Conservation (phyloP, 2,888 invertebrate genomes). For the Yponomeuta cagnagella region DNA sequence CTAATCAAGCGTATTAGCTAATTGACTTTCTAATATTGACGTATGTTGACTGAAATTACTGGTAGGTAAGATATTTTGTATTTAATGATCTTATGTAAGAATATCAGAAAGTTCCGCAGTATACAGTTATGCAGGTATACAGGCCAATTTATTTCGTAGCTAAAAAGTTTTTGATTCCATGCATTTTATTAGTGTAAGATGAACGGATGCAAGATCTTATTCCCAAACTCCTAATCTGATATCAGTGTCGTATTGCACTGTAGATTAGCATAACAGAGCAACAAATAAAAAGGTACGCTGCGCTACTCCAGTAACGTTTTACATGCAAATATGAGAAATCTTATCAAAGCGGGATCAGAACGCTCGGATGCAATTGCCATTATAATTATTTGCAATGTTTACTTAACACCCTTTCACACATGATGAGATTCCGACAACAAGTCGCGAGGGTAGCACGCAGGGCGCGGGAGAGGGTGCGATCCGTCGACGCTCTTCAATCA, state of each 20-base stretch:
- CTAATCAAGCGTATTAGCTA: conserved; percentile 3
- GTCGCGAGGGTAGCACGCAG: conserved; percentile 34
- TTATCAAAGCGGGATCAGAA: conserved; percentile 59
- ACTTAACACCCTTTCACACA: conserved; percentile 77
- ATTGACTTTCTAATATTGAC: conserved; percentile 1
- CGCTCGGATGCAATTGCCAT: conserved; percentile 65
- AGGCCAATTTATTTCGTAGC: background rate
- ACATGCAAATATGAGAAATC: conserved; percentile 65
- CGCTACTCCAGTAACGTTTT: conserved; percentile 51
- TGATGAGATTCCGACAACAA: conserved; percentile 67
- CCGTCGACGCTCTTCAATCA: conserved; percentile 7
- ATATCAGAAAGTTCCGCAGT: background rate
- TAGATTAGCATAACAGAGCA: conserved; percentile 64
- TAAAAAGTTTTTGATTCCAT: background rate
- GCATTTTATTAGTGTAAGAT: background rate
- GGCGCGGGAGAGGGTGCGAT: conserved; percentile 22
- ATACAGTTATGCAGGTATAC: too few relatives aligned
- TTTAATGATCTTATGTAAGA: background rate
- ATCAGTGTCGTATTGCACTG: conserved; percentile 68
- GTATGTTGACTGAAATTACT: background rate
- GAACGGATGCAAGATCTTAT: conserved; percentile 30
- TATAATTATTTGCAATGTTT: conserved; percentile 77
- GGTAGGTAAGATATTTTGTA: background rate
- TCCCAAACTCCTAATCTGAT: conserved; percentile 65
- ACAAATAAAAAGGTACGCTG: conserved; percentile 57